Evolutionary conservation across 37 sponge, comb jelly and placozoan genomes (phyloP).

Genomic region (Aphrocallistes beatrix): DNA sequence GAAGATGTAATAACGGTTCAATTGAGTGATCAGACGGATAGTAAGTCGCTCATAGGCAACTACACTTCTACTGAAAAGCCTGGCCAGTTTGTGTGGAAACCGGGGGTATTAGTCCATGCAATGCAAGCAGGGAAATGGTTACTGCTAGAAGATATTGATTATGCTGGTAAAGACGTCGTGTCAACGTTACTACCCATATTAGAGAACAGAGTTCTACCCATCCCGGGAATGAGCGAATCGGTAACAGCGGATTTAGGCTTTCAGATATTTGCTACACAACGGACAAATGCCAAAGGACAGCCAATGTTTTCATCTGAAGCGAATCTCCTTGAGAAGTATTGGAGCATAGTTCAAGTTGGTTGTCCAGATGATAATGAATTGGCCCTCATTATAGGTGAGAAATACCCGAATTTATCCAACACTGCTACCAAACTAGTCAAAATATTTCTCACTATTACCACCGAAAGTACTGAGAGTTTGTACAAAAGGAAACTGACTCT

Average conservation of each 20-base stretch:
- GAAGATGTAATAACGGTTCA: slow-evolving; percentile 18
- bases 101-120: slow-evolving; percentile 66
- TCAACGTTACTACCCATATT: neutral
- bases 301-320: slow-evolving; percentile 8
- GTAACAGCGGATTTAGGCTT: neutral
- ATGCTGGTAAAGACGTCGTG: slow-evolving; percentile 59
- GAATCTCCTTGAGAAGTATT: neutral
- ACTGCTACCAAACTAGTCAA: neutral
- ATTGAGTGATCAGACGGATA: slow-evolving; percentile 32
- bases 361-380: neutral
- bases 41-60: slow-evolving; percentile 56
- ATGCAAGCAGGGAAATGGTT: slow-evolving; percentile 56
- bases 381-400: neutral
- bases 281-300: neutral
- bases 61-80: slow-evolving; percentile 51
- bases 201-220: neutral
- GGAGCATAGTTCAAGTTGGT: neutral
- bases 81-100: slow-evolving; percentile 85
- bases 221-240: neutral
- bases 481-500: neutral
- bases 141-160: slow-evolving; percentile 71
- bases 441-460: neutral
- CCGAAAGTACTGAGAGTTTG: neutral
- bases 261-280: slow-evolving; percentile 21
- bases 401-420: neutral